Conservation (phyloP, 1,140 invertebrate genomes). For the Mactra quadrangularis region DNA sequence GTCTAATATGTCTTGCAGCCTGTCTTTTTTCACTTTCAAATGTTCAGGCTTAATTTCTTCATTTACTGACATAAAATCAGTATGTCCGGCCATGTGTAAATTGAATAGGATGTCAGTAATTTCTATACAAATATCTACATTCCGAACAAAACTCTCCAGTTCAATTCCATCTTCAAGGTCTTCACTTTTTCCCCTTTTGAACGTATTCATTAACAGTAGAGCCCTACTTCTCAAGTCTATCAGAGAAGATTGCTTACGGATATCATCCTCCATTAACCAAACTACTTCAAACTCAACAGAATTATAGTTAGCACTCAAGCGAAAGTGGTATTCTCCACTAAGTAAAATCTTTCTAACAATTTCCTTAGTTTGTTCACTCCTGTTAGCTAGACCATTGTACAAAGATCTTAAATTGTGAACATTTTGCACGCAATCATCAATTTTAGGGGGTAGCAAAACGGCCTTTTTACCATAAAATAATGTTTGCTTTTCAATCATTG, state of each 20-base stretch:
- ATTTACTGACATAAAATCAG: constrained; percentile 21
- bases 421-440: constrained; percentile 64
- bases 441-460: constrained; percentile 60
- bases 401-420: constrained; percentile 68
- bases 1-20: constrained; percentile 22
- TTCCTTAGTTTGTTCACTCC: constrained; percentile 71
- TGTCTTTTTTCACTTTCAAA: background rate
- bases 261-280: constrained; percentile 38
- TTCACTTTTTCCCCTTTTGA: constrained; percentile 22
- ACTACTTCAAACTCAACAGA: constrained; percentile 35
- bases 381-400: constrained; percentile 70
- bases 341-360: constrained; percentile 64
- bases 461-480: constrained; percentile 6
- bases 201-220: constrained; percentile 66
- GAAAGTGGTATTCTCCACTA: constrained; percentile 64
- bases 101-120: constrained; percentile 46
- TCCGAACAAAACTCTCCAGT: constrained; percentile 61
- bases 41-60: constrained; percentile 30
- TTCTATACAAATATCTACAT: constrained; percentile 59
- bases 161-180: too few species aligned
- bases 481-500: constrained; percentile 33
- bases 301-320: background rate
- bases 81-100: constrained; percentile 65
- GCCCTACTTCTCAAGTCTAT: constrained; percentile 71
- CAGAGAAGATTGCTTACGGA: constrained; percentile 40